Conservation (phyloP, 2,797 vertebrate species). For the Rhinogobio ventralis region DNA sequence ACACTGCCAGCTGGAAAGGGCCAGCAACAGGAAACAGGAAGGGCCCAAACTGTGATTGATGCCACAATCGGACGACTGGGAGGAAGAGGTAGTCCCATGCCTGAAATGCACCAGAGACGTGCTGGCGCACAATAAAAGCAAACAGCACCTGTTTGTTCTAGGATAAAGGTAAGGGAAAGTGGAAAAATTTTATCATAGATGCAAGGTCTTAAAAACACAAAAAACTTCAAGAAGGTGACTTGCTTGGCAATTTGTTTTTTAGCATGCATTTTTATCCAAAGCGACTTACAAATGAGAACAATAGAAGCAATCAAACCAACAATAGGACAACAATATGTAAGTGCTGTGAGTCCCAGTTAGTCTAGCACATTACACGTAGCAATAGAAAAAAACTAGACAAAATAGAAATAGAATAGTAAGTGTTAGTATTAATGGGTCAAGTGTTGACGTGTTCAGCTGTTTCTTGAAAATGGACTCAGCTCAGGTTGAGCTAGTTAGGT, state of each 20-base stretch:
- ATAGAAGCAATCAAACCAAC: background rate
- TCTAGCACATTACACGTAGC: no score
- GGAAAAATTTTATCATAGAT: background rate
- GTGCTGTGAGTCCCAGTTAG: background rate
- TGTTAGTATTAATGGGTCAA: background rate
- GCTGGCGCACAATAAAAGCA: constrained; percentile 35
- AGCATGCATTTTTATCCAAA: background rate
- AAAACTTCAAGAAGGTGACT: background rate
- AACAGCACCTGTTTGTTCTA: constrained; percentile 32
- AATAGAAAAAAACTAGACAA: no score
- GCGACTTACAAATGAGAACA: background rate
- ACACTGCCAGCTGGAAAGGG: constrained; percentile 27
- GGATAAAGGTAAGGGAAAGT: constrained; percentile 19
- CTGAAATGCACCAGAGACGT: constrained; percentile 40
- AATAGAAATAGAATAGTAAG: background rate
- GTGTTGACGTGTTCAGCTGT: no score
- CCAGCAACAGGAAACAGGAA: constrained; percentile 58
- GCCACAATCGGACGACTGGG: constrained; percentile 30
- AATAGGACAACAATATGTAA: background rate
- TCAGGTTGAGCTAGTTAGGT: no score
- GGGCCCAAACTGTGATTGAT: constrained; percentile 42
- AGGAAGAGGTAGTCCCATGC: constrained; percentile 34
- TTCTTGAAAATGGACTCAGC: background rate
- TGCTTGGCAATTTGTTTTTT: no score
- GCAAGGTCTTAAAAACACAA: background rate